Evolutionary conservation across 1,140 invertebrate genomes (phyloP), one percentile per base, ranked within the genome.

Genomic region (Neocloeon triangulifer): DNA sequence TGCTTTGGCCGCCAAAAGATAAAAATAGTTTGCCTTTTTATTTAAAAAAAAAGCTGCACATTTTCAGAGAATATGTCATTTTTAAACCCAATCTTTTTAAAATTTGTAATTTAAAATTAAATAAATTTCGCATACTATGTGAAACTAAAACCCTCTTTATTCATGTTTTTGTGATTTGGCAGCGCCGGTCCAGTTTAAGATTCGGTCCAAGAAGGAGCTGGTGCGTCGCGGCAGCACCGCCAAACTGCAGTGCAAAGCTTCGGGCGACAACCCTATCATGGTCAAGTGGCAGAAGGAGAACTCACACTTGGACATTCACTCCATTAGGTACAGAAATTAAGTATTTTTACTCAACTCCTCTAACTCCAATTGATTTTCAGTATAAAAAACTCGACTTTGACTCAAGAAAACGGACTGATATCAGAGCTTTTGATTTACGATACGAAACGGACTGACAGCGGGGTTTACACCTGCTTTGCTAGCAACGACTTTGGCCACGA

Each of bases 391-490:
- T 26, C 25, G 5, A 26, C 29, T n/a, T 18, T 36, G 8, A 17
- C 23, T 8, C 33, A 38, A 19, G n/a, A n/a, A n/a, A n/a, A n/a
- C n/a, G 39, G 34, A 5, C 13, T 40, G 25, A 13, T 25, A 5
- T 40, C 33, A 1, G 40, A 41, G 12, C 49, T 50, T 7, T 49
- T 61, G 5, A 36, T 49, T n/a, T 46, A 51, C 18, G 50, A 61
- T 5, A 52, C 58, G 34, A 50, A 48, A 19, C 32, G 41, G 6
- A 41, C 50, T 14, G 62, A 66, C 39, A 49, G 55, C 25, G 62
- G 61, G 0, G 42, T 43, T 29, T 65, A 64, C 41, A 51, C 49
- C 1, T 66, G 62, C 40, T 44, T 47, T 3, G 61, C 59, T 0
- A 41, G 32, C 4, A 57, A 59, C 39, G 33, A 43, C 5, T 50